Evolutionary conservation across 2,888 invertebrate species (phyloP), one percentile per base, ranked within the genome.

Genomic region (Tachina fera): DNA sequence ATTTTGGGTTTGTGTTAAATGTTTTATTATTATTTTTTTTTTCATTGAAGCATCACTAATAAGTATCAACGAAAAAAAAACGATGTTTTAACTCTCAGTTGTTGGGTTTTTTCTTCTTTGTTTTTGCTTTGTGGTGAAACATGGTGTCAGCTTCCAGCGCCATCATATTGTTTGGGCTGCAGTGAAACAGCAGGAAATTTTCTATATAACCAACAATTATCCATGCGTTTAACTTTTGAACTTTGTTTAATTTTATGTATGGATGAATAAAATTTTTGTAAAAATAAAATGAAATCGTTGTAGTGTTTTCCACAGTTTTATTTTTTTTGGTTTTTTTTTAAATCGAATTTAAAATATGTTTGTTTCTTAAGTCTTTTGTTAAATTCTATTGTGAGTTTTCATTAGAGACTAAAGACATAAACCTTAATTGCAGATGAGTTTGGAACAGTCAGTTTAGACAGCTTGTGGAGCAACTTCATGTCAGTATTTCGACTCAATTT

Each of bases 221-320:
- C 75, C 83, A 86, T 86, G 86, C 86, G 86, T 86, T 83, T 83
- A 86, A 83, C 86, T 79, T 86, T 86, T 86, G 75, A 86, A 83
- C 86, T 83, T 86, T 82, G 53, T 78, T 77, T 58, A 71, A 58
- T 81, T 79, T 71, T 71, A 45, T 71, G 19, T 79, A 63, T 71
- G 61, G 31, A 65, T 80, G 80, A 80, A 68, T 60, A 51, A 72
- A 74, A 45, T 49, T 74, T 9, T 67, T 63, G 5, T 67, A 67
- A 51, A 80, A 74, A 43, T 22, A 47, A 19, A 78, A 70, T 22
- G 13, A 76, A 56, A 14, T 13, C 53, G 58, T 13, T 56, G 8
- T 9, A 67, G 41, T 51, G 16, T 68, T 68, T 76, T 49, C 43
- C 13, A 13, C 39, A 19, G 11, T 39, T 22, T 22, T 5, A 31